Evolutionary conservation across 2,888 invertebrate species (phyloP), one percentile per base, ranked within the genome.

Genomic region (Molorchus minor): DNA sequence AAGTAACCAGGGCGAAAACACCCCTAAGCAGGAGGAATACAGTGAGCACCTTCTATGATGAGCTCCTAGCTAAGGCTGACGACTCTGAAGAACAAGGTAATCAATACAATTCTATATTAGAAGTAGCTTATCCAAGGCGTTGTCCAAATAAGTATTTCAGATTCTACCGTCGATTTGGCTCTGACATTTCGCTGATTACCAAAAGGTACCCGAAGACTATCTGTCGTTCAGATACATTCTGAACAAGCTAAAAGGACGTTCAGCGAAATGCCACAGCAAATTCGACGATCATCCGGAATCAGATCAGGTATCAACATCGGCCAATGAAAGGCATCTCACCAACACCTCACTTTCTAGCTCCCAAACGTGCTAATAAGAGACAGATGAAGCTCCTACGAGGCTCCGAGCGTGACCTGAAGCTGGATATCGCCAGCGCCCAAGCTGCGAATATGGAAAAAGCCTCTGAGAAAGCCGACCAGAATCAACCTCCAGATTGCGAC

Each of bases 381-480:
- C 84, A 86, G 35, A 82, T 90, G 71, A 91, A 91, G 72, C 74
- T 89, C 45, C 76, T 87, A 17, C 84, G 92, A 7, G 85, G 87
- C 8, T 85, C 85, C 2, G 92, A 89, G 73, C 81, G 88, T 21
- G 91, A 92, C 77, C 82, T 85, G 67, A 90, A 90, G 75, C 81
- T 85, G 55, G 87, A 88, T 71, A 80, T 87, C 63, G 81, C 79
- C 1, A 82, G 82, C 44, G 78, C 81, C 15, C 78, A 77, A 54
- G 68, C 71, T 15, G 68, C 60, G 2, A 53, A 54, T 82, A 81
- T 67, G 74, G 80, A 43, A 75, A 75, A 12, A 87, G 86, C 67
- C 19, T 44, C 58, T 2, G 67, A 68, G 10, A 65, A 59, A 38
- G 13, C 44, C 4, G 33, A 44, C 10, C 51, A 61, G 15, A 64